These are phyloP conservation scores for Dastarcus helophoroides DNA, from an alignment of 2,888 invertebrate genomes.

Conservation along the genomic window DNA sequence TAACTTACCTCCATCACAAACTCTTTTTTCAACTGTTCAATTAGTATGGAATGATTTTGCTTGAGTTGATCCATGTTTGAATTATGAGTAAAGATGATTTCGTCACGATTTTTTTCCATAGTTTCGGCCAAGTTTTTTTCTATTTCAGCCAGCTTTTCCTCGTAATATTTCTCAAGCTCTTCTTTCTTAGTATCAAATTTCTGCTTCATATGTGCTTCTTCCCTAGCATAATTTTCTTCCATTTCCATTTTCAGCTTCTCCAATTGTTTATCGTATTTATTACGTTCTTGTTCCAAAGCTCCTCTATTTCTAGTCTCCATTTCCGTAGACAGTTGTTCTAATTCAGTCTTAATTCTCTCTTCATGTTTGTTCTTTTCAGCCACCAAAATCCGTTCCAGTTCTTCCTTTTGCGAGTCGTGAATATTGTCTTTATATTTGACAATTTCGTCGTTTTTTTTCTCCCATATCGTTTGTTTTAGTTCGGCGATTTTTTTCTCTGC, in stretches of 20 bases:
- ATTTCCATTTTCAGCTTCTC: constrained; percentile 38
- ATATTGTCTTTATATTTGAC: constrained; percentile 32
- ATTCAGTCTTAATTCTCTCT: constrained; percentile 29
- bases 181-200: constrained; percentile 30
- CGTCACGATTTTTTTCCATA: constrained; percentile 36
- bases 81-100: constrained; percentile 44
- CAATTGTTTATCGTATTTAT: constrained; percentile 37
- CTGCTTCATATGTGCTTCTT: constrained; percentile 29
- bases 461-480: constrained; percentile 46
- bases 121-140: constrained; percentile 43
- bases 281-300: constrained; percentile 27
- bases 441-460: constrained; percentile 35
- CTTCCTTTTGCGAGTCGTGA: constrained; percentile 34
- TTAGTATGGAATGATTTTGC: constrained; percentile 46
- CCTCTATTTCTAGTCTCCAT: constrained; percentile 37
- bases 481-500: constrained; percentile 43
- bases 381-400: constrained; percentile 43
- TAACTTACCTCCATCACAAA: constrained; percentile 49
- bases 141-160: constrained; percentile 41
- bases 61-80: constrained; percentile 42
- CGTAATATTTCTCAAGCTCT: constrained; percentile 40
- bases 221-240: constrained; percentile 22
- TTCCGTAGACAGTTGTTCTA: constrained; percentile 42
- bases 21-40: constrained; percentile 50
- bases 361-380: constrained; percentile 31